Evolutionary conservation across 1,140 invertebrate genomes (phyloP), one percentile per base, ranked within the genome.

Genomic region (Bilobella aurantiaca): DNA sequence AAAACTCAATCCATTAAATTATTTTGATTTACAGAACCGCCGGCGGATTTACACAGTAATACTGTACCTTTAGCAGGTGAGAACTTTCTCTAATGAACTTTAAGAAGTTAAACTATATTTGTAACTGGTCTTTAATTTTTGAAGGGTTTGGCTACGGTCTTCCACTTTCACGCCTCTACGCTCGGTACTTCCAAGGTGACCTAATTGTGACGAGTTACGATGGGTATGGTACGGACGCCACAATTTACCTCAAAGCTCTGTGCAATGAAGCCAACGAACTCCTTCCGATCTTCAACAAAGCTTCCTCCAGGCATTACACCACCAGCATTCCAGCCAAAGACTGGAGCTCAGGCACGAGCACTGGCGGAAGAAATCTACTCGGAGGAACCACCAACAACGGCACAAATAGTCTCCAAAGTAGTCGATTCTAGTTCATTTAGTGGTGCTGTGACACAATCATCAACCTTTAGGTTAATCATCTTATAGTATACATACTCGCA

Each of bases 131-230:
- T 28, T 23, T 61, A 47, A 27, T 69, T 75, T 3, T 63, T 81
- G 77, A 80, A 83, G 88, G 96, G 37, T 99, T 98, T 78, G 96
- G 96, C 1, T 99, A 99, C 78, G 96, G 96, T 64, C 80, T 99
- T 73, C 96, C 96, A 18, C 85, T 99, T 58, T 98, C 94, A 0
- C 80, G 96, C 68, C 81, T 99, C 21, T 99, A 99, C 78, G 97
- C 97, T 1, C 82, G 94, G 62, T 99, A 98, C 81, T 96, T 99
- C 79, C 93, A 97, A 73, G 96, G 96, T 0, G 96, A 99, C 78
- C 80, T 99, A 28, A 85, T 89, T 30, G 78, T 99, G 1, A 82
- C 91, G 46, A 96, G 94, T 1, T 93, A 91, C 76, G 96, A 99
- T 75, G 96, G 96, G 0, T 90, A 88, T 77, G 96, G 96, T 5